Evolutionary conservation across 1,140 invertebrate species (phyloP).

Genomic region (Aphaenogaster rudis): DNA sequence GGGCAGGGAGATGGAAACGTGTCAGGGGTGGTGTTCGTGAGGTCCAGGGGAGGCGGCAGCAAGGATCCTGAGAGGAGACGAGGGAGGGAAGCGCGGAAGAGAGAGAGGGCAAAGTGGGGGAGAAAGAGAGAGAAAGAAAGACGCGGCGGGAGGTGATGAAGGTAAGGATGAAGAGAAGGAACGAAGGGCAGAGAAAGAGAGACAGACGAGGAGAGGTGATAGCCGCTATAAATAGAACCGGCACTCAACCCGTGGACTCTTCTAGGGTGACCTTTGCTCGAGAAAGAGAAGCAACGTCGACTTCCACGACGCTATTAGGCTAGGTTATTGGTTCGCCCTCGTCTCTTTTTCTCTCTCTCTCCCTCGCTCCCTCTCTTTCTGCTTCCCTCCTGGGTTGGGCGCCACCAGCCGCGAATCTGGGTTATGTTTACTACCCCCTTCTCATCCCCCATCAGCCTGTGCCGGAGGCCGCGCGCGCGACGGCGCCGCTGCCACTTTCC

Average conservation of each 20-base stretch:
- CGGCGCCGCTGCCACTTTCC: slow-evolving; percentile 28
- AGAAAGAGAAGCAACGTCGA: slow-evolving; percentile 62
- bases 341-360: slow-evolving; percentile 24
- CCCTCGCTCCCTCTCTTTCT: background rate
- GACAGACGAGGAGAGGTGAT: slow-evolving; percentile 50
- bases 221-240: slow-evolving; percentile 81
- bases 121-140: background rate
- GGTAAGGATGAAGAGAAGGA: background rate
- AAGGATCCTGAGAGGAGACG: slow-evolving; percentile 15
- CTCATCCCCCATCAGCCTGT: slow-evolving; percentile 4
- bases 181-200: slow-evolving; percentile 42
- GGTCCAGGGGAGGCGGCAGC: slow-evolving; percentile 18
- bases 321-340: slow-evolving; percentile 79
- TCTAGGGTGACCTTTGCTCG: slow-evolving; percentile 81
- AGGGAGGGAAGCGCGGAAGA: slow-evolving; percentile 1
- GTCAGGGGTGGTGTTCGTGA: slow-evolving; percentile 52
- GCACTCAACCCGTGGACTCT: slow-evolving; percentile 60
- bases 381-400: slow-evolving; percentile 52
- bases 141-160: slow-evolving; percentile 40
- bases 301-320: slow-evolving; percentile 77
- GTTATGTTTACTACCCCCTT: slow-evolving; percentile 81
- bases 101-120: background rate
- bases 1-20: slow-evolving; percentile 45
- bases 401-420: slow-evolving; percentile 75
- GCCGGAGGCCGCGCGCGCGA: background rate